Evolutionary conservation across 2,888 invertebrate species (phyloP).

Genomic region (Aphelenchoides bicaudatus): DNA sequence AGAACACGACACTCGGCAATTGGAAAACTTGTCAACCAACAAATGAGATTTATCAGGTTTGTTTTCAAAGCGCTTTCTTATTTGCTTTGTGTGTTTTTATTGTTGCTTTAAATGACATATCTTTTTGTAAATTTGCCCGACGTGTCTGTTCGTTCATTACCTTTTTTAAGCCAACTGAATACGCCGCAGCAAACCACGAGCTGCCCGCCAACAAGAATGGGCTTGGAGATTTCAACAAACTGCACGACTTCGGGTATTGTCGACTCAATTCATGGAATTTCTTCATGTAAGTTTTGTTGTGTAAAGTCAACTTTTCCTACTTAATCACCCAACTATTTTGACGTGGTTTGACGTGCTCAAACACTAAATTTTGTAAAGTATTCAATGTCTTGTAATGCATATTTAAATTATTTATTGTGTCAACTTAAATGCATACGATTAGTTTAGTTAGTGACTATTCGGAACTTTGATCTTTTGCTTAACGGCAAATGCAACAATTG

Average conservation of each 20-base stretch:
- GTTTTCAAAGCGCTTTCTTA: conserved; percentile 11
- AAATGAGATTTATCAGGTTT: conserved; percentile 61
- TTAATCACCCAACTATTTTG: no score
- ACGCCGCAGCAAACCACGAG: conserved; percentile 18
- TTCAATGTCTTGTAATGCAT: no score
- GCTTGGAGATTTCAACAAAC: conserved; percentile 22
- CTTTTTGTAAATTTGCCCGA: conserved; percentile 10
- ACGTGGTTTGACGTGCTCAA: no score
- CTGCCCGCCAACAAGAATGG: conserved; percentile 18
- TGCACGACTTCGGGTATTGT: conserved; percentile 17
- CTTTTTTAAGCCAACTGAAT: conserved; percentile 25
- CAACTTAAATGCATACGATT: no score
- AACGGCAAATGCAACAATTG: no score
- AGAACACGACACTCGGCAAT: conserved; percentile 62
- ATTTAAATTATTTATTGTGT: no score
- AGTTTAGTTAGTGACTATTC: no score
- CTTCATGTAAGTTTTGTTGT: conserved; percentile 21
- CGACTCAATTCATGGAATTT: conserved; percentile 8
- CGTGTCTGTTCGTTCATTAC: conserved; percentile 10
- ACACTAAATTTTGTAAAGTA: no score
- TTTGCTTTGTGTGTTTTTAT: background rate
- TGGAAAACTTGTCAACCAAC: conserved; percentile 58
- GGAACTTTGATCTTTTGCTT: no score
- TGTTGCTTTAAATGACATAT: conserved; percentile 6
- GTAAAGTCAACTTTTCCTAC: no score